phyloP scores from a whole-genome alignment of 2,797 vertebrate genomes.

The Neosalanx taihuensis region DNA sequence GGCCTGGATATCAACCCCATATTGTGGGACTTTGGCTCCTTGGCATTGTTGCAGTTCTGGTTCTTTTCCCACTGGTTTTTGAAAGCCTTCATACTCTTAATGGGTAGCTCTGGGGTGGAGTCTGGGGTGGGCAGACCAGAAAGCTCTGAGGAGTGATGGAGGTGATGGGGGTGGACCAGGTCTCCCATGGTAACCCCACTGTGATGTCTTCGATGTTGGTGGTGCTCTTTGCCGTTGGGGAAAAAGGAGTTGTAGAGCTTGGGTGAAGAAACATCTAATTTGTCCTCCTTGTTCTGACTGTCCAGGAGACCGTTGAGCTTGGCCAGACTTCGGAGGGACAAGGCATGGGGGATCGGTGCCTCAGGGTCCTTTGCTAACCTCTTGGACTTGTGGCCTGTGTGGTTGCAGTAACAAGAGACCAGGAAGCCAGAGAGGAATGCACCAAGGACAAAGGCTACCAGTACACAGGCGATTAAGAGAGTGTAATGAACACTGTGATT shows the following conservation, averaged over 20 bases:
- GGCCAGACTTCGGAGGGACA: constrained; percentile 86
- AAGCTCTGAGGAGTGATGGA: constrained; percentile 79
- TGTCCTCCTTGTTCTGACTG: constrained; percentile 75
- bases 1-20: constrained; percentile 63
- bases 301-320: constrained; percentile 85
- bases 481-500: constrained; percentile 84
- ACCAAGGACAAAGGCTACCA: constrained; percentile 86
- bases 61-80: constrained; percentile 89
- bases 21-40: constrained; percentile 76
- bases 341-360: constrained; percentile 79
- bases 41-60: constrained; percentile 91
- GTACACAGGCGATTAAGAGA: constrained; percentile 85
- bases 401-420: constrained; percentile 89
- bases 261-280: constrained; percentile 74
- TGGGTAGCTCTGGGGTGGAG: constrained; percentile 86
- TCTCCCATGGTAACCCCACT: constrained; percentile 68
- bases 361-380: constrained; percentile 81
- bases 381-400: constrained; percentile 76
- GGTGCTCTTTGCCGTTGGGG: constrained; percentile 70
- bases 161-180: constrained; percentile 72
- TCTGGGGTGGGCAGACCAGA: constrained; percentile 88
- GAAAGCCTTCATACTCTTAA: constrained; percentile 84
- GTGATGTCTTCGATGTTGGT: constrained; percentile 63
- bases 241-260: constrained; percentile 84
- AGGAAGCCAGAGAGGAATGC: constrained; percentile 88